Percentiles rank a stretch among this genome's conserved stretches.
phyloP scores from a whole-genome alignment of 2,888 invertebrate genomes.

The Dynastes tityus region DNA sequence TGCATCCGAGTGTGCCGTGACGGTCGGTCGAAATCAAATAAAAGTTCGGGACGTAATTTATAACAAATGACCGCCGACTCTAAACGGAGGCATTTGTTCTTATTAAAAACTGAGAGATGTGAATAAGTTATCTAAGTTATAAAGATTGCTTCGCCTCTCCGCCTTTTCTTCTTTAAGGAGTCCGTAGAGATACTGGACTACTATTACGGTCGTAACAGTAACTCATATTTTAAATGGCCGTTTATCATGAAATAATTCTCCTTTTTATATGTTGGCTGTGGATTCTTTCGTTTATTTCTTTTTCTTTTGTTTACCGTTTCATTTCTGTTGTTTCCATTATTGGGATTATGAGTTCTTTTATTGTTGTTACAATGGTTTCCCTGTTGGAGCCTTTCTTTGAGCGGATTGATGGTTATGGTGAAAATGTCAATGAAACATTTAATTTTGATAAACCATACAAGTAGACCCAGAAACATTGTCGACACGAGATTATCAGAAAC shows the following conservation, averaged over 20 bases:
- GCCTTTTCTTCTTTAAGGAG: constrained; percentile 7
- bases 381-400: no score
- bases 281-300: neutral
- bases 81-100: constrained; percentile 38
- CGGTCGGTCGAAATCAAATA: constrained; percentile 30
- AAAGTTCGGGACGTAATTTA: constrained; percentile 24
- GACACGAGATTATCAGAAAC: no score
- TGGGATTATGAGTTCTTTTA: neutral
- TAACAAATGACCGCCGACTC: constrained; percentile 26
- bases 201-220: constrained; percentile 24
- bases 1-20: constrained; percentile 4
- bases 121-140: constrained; percentile 35
- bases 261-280: neutral
- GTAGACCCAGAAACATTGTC: no score
- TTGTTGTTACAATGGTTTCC: no score
- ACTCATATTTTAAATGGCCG: constrained; percentile 25
- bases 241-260: constrained; percentile 19
- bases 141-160: constrained; percentile 11
- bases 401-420: no score
- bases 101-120: constrained; percentile 27
- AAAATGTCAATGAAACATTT: no score
- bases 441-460: no score
- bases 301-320: neutral
- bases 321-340: neutral
- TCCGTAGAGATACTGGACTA: constrained; percentile 15